These are phyloP conservation scores for Spheniscus mendiculus DNA, from an alignment of 2,113 vertebrate genomes.

Conservation along the genomic window DNA sequence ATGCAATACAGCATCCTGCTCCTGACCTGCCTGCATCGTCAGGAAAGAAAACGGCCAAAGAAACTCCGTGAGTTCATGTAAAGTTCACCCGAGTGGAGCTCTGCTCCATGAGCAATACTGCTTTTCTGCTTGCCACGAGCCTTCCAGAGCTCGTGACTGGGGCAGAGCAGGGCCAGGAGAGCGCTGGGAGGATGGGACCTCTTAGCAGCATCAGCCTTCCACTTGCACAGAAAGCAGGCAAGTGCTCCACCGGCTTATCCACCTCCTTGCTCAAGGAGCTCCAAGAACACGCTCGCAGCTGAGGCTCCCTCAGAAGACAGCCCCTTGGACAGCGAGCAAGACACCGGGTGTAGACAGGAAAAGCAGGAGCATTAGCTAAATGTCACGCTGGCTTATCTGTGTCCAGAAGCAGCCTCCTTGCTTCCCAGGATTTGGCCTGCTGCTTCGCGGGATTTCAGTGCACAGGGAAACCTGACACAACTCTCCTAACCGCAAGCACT, in stretches of 20 bases:
- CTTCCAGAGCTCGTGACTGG: neutral
- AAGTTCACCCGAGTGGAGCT: neutral
- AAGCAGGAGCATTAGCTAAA: neutral
- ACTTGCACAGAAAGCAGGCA: neutral
- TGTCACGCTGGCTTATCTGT: neutral
- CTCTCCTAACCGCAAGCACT: accelerated
- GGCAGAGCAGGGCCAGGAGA: neutral
- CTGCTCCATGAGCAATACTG: neutral
- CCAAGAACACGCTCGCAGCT: neutral
- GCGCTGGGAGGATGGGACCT: neutral
- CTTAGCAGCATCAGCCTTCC: neutral
- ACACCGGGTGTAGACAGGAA: neutral
- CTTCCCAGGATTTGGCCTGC: neutral
- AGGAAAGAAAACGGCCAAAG: neutral
- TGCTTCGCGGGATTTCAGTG: accelerated
- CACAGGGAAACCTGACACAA: neutral
- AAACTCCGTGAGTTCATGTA: neutral
- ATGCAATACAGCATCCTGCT: neutral
- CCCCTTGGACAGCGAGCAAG: neutral
- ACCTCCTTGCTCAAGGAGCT: neutral
- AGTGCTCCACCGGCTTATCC: accelerated
- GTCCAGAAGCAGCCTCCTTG: neutral
- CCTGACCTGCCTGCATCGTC: neutral
- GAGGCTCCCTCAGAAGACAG: neutral
- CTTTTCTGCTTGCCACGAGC: neutral